Base-by-base conservation (phyloP, 2,113 vertebrate genomes). In the Sitta europaea region DNA sequence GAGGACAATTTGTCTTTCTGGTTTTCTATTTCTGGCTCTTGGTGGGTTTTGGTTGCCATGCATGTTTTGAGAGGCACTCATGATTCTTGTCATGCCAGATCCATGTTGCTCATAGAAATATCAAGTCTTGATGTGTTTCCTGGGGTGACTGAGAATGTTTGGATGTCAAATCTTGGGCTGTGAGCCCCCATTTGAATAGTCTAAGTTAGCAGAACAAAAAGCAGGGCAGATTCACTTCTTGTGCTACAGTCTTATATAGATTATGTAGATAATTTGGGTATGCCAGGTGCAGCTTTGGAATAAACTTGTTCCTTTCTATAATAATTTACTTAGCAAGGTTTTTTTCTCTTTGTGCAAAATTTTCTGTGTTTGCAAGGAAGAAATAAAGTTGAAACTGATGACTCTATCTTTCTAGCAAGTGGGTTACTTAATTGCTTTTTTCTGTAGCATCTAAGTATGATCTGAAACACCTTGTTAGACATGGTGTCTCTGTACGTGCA, bases 161-260 rank as follows among this genome's bases (percentile, higher is more conserved):
- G 42, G 27, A 10, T 40, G 38, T 48, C 47, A 43, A 35, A 79
- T 86, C 35, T 54, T 42, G 35, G 11, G 14, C n/a, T 78, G 9
- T 24, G 53, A 29, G 3, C 4, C 21, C 29, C 8, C 0, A 1
- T 54, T 57, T 65, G 13, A 55, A 51, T 33, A 17, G 11, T 35
- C 7, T 25, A 28, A 24, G 17, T 33, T 28, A 62, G 29, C 12
- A 55, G 43, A 67, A 75, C 8, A 11, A 65, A 67, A 88, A 55
- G 6, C 14, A 33, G n/a, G 5, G 12, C 9, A 35, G 16, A 40
- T 40, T 54, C 5, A 42, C 51, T 75, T 58, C 22, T 45, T 63
- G 8, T 2, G 2, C 36, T 59, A 25, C 12, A 13, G 57, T 33
- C 10, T 16, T 27, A 3, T 1, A 10, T 61, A 40, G 6, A 24